phyloP scores from a whole-genome alignment of 2,888 invertebrate genomes.

The Diabrotica balteata region DNA sequence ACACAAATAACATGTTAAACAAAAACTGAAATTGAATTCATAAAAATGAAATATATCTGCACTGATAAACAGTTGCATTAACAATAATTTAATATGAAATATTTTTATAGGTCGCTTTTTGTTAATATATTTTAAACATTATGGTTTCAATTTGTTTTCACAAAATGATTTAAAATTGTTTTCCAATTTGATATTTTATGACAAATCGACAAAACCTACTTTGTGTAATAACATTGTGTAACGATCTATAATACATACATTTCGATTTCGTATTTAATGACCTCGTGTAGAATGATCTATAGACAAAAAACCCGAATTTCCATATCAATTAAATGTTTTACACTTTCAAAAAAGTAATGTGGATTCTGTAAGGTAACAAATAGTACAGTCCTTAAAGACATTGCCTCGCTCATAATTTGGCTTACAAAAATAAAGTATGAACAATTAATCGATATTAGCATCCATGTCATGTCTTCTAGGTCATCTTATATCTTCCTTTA shows the following conservation, averaged over 20 bases:
- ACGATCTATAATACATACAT: background rate
- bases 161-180: background rate
- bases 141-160: background rate
- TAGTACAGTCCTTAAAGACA: no score
- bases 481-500: no score
- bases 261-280: slow-evolving; percentile 1
- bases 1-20: no score
- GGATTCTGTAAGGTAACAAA: no score
- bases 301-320: slow-evolving; percentile 1
- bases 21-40: background rate
- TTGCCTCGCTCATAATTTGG: no score
- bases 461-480: no score
- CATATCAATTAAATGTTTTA: slow-evolving; percentile 5
- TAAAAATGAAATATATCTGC: background rate
- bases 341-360: slow-evolving; percentile 4
- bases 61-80: background rate
- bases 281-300: slow-evolving; percentile 2
- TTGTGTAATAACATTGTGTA: slow-evolving; percentile 2
- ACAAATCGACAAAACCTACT: background rate
- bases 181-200: background rate
- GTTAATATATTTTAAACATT: background rate
- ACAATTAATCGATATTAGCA: no score
- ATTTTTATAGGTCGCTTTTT: background rate
- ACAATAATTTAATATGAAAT: background rate
- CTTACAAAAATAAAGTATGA: no score